These are phyloP conservation scores for Trachythela sp. DNA, from an alignment of 64 coral and sea anemone species.

Conservation along the genomic window DNA sequence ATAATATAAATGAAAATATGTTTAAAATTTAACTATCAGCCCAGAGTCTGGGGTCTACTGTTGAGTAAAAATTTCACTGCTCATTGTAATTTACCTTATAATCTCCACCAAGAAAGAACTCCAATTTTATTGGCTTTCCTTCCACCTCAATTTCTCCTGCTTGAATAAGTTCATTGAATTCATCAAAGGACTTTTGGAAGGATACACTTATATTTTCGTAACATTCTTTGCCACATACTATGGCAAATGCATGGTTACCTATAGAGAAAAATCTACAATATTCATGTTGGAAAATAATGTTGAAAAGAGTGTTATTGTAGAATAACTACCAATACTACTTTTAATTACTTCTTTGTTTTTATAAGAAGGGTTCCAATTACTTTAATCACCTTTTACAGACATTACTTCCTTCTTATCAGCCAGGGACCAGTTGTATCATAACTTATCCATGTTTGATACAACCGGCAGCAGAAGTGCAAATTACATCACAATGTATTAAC, in stretches of 20 bases:
- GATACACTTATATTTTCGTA: background rate
- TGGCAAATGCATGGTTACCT: background rate
- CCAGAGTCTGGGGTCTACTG: background rate
- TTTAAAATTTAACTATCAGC: background rate
- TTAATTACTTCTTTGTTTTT: no score
- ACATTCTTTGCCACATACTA: slow-evolving; percentile 2
- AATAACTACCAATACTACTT: no score
- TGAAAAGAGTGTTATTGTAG: no score
- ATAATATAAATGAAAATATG: background rate
- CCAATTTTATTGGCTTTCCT: background rate
- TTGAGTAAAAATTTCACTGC: background rate
- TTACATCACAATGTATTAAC: background rate
- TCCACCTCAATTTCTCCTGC: background rate
- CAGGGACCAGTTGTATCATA: no score
- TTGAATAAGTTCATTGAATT: background rate
- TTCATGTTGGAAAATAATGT: no score
- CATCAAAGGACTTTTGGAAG: background rate
- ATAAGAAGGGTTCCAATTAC: no score
- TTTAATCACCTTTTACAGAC: background rate
- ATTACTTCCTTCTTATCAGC: background rate
- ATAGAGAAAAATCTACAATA: background rate
- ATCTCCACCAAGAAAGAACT: background rate
- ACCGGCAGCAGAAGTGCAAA: no score
- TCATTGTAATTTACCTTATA: slow-evolving; percentile 2
- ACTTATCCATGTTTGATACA: no score